Base-by-base conservation (phyloP, 2,888 invertebrate genomes). In the Drosophila mayaguana region DNA sequence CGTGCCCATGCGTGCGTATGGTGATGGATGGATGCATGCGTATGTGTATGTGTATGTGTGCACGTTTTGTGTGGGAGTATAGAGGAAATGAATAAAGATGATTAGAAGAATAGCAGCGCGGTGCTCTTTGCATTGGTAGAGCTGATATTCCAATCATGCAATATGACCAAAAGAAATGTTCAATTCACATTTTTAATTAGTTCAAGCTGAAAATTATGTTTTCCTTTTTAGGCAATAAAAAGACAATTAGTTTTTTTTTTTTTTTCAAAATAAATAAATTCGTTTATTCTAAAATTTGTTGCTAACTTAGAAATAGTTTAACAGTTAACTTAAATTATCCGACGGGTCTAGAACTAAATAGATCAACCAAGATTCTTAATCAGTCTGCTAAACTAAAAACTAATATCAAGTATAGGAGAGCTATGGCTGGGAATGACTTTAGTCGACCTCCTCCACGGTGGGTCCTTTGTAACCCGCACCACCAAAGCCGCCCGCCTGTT, bases 381-480 rank as follows among this genome's bases (percentile, higher is more conserved):
- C 66, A 73, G 77, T 63, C 69, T 40, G 36, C 5, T 8, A 2
- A 65, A 54, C 54, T 28, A 28, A 65, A 54, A 22, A 28, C 32
- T 55, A 55, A 32, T 34, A 51, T 34, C 51, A 18, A 22, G 25
- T 67, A 25, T 54, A 43, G 51, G 32, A 34, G 16, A 34, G 16
- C 12, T 18, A 34, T 51, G n/a, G 22, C 12, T 48, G 45, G 32
- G 60, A 63, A 55, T 43, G 8, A 9, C 12, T 48, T 89, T 91
- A 92, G 68, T 91, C 92, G 2, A 90, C 91, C 77, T 91, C 92
- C 66, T 92, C 92, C 11, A 91, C 91, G 1, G 91, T 91, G 59
- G 91, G 92, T 16, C 92, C 90, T 2, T 95, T 90, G 56, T 22
- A 45, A 7, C 43, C 20, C 20, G 43, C 43, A 45, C 43, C 20